phyloP scores from a whole-genome alignment of 2,113 vertebrate genomes.

The Columbina picui region DNA sequence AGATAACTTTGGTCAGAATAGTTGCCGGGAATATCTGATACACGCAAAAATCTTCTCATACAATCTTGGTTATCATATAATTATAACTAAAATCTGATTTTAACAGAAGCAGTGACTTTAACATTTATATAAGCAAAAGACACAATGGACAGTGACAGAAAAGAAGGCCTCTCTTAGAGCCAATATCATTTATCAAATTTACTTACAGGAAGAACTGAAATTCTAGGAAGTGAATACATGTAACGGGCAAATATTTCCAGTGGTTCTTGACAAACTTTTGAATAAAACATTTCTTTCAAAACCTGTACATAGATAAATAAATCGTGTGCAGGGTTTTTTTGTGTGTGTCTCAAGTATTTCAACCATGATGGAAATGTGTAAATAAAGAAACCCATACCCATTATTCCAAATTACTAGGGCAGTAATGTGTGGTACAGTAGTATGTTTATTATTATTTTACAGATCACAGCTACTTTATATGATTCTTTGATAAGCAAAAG shows the following conservation, averaged over 20 bases:
- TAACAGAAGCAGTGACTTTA: neutral
- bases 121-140: neutral
- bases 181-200: neutral
- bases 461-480: neutral
- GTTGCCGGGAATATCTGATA: neutral
- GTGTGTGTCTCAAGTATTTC: neutral
- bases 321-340: fast-evolving
- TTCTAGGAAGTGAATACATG: neutral
- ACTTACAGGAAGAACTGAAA: neutral
- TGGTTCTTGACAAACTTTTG: neutral
- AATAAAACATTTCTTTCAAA: neutral
- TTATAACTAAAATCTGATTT: neutral
- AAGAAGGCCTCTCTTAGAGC: neutral
- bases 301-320: neutral
- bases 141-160: neutral
- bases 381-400: neutral
- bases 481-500: neutral
- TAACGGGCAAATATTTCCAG: neutral
- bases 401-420: neutral
- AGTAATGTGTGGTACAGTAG: neutral
- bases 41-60: neutral
- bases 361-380: neutral
- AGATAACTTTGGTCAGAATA: neutral
- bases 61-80: neutral
- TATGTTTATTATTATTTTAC: neutral